Base-by-base conservation (phyloP, 2,797 vertebrate species). In the Microctenopoma lineatum region DNA sequence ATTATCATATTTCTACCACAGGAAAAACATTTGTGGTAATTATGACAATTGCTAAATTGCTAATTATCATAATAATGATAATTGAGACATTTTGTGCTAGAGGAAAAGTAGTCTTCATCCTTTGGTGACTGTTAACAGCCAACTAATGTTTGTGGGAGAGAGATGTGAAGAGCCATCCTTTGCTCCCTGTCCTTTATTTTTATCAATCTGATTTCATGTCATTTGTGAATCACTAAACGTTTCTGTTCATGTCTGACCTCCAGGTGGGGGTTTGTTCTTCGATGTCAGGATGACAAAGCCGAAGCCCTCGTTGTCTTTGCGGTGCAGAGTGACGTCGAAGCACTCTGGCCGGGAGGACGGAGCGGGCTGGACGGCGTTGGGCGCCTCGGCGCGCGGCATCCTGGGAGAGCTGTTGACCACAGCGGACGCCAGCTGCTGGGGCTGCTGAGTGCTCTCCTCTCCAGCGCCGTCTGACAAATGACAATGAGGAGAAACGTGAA, bases 251-350 rank as follows among this genome's bases (percentile, higher is more conserved):
- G 41, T 38, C 95, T 94, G 70, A 98, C 98, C 97, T 88, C 97
- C 97, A 3, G 96, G 96, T 4, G 98, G 97, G 42, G 97, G 97
- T 83, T 97, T 98, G 93, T 91, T 97, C 91, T 99, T 99, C 1
- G 98, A 99, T 7, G 98, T 99, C 77, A 99, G 96, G 85, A 99
- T 99, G 79, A 99, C 97, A 0, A 99, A 99, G 45, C 98, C 98
- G 39, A 99, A 99, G 10, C 98, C 98, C 84, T 99, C 98, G 0
- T 95, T 97, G 87, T 99, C 97, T 79, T 93, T 96, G 57, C 97
- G 92, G 65, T 97, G 96, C 79, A 99, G 90, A 21, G 94, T 87
- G 50, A 99, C 91, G 1, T 98, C 96, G 0, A 97, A 98, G 64
- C 93, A 88, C 73, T 98, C 96, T 0, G 87, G 88, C 2, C 87